A percentile compares a stretch with the other conserved stretches of the same genome.
phyloP scores from a whole-genome alignment of 2,797 vertebrate species.

The Vespertilio murinus region DNA sequence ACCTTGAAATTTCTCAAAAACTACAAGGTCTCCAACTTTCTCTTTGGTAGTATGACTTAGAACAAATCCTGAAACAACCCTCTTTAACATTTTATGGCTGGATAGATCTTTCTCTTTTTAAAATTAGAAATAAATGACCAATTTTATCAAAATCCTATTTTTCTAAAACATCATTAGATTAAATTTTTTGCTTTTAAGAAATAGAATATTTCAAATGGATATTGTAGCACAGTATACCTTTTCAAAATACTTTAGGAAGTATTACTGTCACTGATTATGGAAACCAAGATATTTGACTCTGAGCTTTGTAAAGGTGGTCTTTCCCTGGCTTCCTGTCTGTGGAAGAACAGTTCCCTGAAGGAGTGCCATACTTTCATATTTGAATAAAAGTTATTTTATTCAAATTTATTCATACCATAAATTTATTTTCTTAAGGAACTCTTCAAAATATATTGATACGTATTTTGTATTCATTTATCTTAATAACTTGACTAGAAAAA shows the following conservation, averaged over 20 bases:
- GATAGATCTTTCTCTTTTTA: neutral
- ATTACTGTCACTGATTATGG: conserved; percentile 31
- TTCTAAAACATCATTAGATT: neutral
- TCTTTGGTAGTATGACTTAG: neutral
- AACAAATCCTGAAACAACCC: neutral
- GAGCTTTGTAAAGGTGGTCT: neutral
- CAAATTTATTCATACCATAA: too few relatives aligned
- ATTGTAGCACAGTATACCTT: neutral
- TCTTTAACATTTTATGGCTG: neutral
- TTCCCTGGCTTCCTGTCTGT: neutral
- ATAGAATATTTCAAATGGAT: neutral
- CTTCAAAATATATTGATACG: neutral
- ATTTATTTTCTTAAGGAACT: too few relatives aligned
- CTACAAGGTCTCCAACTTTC: neutral
- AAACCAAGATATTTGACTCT: neutral
- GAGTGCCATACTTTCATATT: neutral
- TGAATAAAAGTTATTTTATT: conserved; percentile 7
- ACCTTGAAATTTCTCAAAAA: neutral
- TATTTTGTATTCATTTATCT: conserved; percentile 2
- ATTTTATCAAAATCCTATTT: neutral
- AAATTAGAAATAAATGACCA: neutral
- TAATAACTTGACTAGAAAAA: neutral
- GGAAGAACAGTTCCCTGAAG: neutral
- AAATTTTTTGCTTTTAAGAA: neutral
- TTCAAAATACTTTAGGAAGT: neutral